Base-by-base conservation (phyloP, 2,113 vertebrate species). In the Eretmochelys imbricata region DNA sequence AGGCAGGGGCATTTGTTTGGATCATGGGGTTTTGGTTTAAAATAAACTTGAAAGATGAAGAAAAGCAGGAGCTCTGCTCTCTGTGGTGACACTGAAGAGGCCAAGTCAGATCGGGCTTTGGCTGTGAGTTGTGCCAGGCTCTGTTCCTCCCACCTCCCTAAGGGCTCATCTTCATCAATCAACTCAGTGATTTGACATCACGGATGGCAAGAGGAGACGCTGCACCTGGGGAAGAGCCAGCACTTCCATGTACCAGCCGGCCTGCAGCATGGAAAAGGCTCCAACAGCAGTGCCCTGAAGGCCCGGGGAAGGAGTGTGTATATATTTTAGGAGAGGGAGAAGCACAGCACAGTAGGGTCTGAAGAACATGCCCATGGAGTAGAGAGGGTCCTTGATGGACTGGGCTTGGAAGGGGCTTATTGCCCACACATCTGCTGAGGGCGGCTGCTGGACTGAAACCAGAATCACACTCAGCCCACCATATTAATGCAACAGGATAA, bases 261-360 rank as follows among this genome's bases (percentile, higher is more conserved):
- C 83, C 90, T 82, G 19, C 83, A 88, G 90, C 89, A 42, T 96
- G 96, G 96, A 97, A 97, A 97, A 95, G 46, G 86, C 89, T 95
- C 57, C 93, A 93, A 80, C 82, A 85, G 76, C 50, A 8, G 7
- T 94, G 93, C 89, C 1, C 80, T 91, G 90, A n/a, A 0, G 5
- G 89, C 91, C 72, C 6, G 42, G 38, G 62, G 87, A 87, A 1
- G 87, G 94, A 91, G 80, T 19, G 0, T 93, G 93, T 96, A 83
- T 96, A 86, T 51, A 65, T 35, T 65, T 95, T 96, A 96, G 95
- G 95, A 96, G 72, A 80, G 17, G 50, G 55, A 95, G 87, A 95
- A 97, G 90, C 85, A 82, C 55, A 89, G 82, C 88, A 91, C 94
- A 94, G 78, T 80, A 22, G 93, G 95, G 92, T 10, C 55, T 0